Base-by-base conservation (phyloP, 2,797 vertebrate species). In the Rhadinocentrus ornatus region DNA sequence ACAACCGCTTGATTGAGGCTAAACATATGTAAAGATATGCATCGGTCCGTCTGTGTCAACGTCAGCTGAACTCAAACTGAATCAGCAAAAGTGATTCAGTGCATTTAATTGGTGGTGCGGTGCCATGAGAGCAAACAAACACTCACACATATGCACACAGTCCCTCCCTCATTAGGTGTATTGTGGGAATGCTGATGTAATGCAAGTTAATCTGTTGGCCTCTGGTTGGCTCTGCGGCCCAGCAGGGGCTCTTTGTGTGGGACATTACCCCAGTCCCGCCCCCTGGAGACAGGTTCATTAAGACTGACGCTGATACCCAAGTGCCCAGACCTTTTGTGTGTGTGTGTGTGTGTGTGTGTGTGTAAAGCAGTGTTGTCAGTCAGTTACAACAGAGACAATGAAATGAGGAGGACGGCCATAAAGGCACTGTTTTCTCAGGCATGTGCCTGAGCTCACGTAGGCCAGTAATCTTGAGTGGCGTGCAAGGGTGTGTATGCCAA, bases 171-270 rank as follows among this genome's bases (percentile, higher is more conserved):
- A 94, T 94, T 94, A 93, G 89, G 86, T 83, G 90, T 89, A 92
- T 93, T 93, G 91, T 93, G 81, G 80, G 86, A 90, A 94, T 92
- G 93, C 94, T 94, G 93, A 95, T 94, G 93, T 94, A 93, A 95
- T 94, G 92, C 93, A 93, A 94, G 92, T 93, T 88, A 94, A 95
- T 94, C 93, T 93, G 88, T 92, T 92, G 92, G 91, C 93, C 93
- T 91, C 87, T 93, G 87, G 84, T 93, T 92, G 90, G 91, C 89
- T 92, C 73, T 62, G 78, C 46, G 80, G 88, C 87, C 76, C 89
- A 87, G 85, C 56, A 35, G 92, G 92, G 91, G 85, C 66, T 81
- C 84, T 91, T 94, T 95, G 93, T 93, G 83, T 89, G 79, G 86
- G 90, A 90, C 89, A 93, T 94, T 93, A 93, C 79, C 84, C 82